These are phyloP conservation scores for Zosterops pallidus DNA, from an alignment of 2,113 vertebrate genomes.

Conservation along the genomic window DNA sequence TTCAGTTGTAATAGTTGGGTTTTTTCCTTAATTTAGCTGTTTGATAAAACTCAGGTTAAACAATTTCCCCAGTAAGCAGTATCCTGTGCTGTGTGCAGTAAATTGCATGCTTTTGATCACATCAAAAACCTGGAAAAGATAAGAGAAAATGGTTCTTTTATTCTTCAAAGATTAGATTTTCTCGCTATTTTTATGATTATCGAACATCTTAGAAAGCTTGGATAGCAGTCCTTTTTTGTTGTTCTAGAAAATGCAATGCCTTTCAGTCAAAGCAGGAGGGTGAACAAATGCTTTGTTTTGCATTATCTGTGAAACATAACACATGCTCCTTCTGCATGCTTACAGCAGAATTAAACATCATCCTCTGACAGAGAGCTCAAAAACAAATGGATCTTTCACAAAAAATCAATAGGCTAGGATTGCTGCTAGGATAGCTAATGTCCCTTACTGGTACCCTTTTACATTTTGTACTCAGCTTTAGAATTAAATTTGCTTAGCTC, in stretches of 20 bases:
- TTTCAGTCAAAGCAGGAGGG: conserved; percentile 14
- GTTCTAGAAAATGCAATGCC: conserved; percentile 17
- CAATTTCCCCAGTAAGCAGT: neutral
- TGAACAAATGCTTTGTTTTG: conserved; percentile 54
- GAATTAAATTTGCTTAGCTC: conserved; percentile 16
- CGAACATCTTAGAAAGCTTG: conserved; percentile 37
- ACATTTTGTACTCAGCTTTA: neutral
- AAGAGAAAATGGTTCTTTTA: neutral
- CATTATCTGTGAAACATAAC: conserved; percentile 56
- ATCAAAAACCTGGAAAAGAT: conserved; percentile 16
- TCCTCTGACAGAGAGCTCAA: conserved; percentile 21
- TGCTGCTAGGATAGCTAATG: conserved; percentile 30
- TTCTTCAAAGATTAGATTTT: conserved; percentile 7
- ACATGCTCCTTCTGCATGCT: neutral
- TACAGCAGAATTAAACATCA: neutral
- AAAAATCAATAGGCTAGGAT: conserved; percentile 53
- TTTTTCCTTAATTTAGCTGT: conserved; percentile 4
- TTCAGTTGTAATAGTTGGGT: neutral
- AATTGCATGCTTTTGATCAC: conserved; percentile 30
- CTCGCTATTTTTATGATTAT: conserved; percentile 4
- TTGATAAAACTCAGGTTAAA: conserved; percentile 30
- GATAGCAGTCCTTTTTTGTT: neutral
- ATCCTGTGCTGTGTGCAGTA: conserved; percentile 5
- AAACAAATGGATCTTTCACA: conserved; percentile 46
- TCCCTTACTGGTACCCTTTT: neutral